Evolutionary conservation across 2,797 vertebrate genomes (phyloP), one percentile per base, ranked within the genome.

Genomic region (Lutjanus argentimaculatus): DNA sequence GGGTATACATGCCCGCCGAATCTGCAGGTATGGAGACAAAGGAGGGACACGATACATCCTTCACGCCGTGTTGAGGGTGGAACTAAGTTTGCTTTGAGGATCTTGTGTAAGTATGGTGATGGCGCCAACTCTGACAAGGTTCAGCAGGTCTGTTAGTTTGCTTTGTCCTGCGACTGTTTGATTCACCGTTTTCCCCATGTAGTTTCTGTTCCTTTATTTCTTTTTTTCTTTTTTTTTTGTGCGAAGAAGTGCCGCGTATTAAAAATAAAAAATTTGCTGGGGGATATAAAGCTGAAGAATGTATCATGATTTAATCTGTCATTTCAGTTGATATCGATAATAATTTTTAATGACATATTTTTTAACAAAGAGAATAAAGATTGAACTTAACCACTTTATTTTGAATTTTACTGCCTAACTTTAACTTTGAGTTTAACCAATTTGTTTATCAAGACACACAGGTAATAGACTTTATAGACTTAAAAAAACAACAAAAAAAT

Each of bases 61-160:
- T 57, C 61, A 62, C 69, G 79, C 25, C 7, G 73, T 8, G 63
- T 57, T 62, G 22, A 80, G 46, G 56, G 36, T 17, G 21, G 51
- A 79, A 58, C n/a, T 52, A 22, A 48, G 59, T 77, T 73, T 72
- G 56, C 71, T 86, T 85, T 86, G 72, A 83, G 55, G 67, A 64
- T 73, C 4, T 56, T 11, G 19, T 46, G 13, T 40, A 55, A 57
- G 62, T 73, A 1, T 8, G 42, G 19, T 42, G 70, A 46, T 13
- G 2, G 63, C 58, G 25, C 13, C 71, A 63, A 67, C 72, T 15
- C 74, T 49, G 70, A 78, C 22, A 53, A 71, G 48, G 66, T 72
- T 62, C 64, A 45, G 72, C 71, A 61, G 53, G 66, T 75, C 62
- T 73, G 63, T 70, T 65, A 43, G 69, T 79, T 80, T 77, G 56